Evolutionary conservation across 2,113 vertebrate genomes (phyloP).

Genomic region (Neomonachus schauinslandi): DNA sequence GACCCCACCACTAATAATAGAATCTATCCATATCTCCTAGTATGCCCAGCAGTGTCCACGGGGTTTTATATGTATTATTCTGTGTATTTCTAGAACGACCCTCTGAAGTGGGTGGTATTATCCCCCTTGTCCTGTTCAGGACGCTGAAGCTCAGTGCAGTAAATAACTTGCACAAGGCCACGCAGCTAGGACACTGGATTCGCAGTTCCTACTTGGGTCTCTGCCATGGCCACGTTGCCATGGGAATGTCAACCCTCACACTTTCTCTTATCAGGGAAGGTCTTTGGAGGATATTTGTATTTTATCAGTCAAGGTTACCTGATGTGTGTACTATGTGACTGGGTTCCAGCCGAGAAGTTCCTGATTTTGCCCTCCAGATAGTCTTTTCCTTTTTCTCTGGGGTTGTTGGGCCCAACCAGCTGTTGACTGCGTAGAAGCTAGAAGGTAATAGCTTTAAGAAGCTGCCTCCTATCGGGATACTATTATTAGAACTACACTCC

Average conservation of each 20-base stretch:
- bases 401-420: neutral
- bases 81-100: neutral
- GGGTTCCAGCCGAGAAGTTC: neutral
- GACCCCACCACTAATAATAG: neutral
- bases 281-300: neutral
- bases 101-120: neutral
- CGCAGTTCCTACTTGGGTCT: too few relatives aligned
- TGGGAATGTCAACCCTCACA: neutral
- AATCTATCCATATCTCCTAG: neutral
- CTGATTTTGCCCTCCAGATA: neutral
- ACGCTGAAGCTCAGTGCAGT: neutral
- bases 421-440: neutral
- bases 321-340: neutral
- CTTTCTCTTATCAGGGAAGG: neutral
- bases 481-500: neutral
- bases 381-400: neutral
- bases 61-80: neutral
- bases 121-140: neutral
- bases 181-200: neutral
- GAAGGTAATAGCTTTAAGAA: neutral
- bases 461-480: neutral
- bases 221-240: fast-evolving
- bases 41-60: neutral
- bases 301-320: neutral
- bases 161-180: neutral